Evolutionary conservation across 1,140 invertebrate genomes (phyloP), one percentile per base, ranked within the genome.

Genomic region (Sitodiplosis mosellana): DNA sequence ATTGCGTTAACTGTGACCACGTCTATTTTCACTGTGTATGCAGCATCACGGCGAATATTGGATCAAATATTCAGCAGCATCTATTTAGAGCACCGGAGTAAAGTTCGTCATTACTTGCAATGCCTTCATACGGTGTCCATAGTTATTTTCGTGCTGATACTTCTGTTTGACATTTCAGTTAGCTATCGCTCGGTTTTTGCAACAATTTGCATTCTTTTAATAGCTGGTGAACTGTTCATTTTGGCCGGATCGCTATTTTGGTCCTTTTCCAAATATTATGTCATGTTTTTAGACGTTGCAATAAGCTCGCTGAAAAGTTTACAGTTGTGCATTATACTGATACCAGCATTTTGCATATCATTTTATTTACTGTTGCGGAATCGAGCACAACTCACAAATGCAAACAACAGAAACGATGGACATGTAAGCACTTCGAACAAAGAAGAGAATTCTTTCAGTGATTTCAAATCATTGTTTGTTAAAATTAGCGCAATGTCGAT

Each of bases 401-500:
- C 54, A 46, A 54, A 65, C 6, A 65, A n/a, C n/a, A n/a, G n/a
- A n/a, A n/a, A n/a, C n/a, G n/a, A n/a, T n/a, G n/a, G n/a, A n/a
- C n/a, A 59, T 40, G 58, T 59, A 15, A 59, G 61, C 2, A n/a
- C n/a, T n/a, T n/a, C n/a, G n/a, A n/a, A n/a, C n/a, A n/a, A n/a
- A n/a, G n/a, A n/a, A n/a, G n/a, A n/a, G n/a, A n/a, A n/a, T n/a
- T n/a, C n/a, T n/a, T n/a, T n/a, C n/a, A n/a, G n/a, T n/a, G n/a
- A n/a, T n/a, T n/a, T n/a, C n/a, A n/a, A n/a, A n/a, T n/a, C n/a
- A n/a, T n/a, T n/a, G n/a, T 55, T 86, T 6, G 81, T 86, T 50
- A 86, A 86, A 65, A 86, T 81, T 0, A 75, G 84, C 17, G 77
- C 85, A 1, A 87, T 87, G 83, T 68, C 87, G 19, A 86, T 82